Percentiles rank a stretch among this genome's conserved stretches.
Evolutionary conservation across 2,113 vertebrate species (phyloP).

Genomic region (Platycercus adscitus): DNA sequence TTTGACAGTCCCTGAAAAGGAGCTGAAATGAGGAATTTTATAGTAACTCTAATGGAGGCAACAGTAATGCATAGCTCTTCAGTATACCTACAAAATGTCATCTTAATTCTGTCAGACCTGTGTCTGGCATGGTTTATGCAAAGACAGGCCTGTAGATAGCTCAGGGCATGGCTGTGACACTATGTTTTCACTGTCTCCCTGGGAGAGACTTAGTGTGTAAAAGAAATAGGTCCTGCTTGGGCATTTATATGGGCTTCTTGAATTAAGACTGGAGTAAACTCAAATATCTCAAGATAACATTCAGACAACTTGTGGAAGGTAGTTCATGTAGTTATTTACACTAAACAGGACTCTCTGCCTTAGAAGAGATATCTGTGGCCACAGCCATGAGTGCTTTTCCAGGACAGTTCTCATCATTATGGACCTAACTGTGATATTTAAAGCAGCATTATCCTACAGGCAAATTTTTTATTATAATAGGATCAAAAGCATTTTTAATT

Average conservation of each 20-base stretch:
- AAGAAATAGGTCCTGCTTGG: not conserved
- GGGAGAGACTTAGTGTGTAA: not conserved
- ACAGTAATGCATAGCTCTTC: not conserved
- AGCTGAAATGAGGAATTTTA: not conserved
- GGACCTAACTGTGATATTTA: not conserved
- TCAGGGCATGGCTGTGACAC: not conserved
- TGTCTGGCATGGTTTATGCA: not conserved
- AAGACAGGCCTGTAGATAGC: not conserved
- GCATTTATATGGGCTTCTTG: not conserved
- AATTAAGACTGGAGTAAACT: not conserved
- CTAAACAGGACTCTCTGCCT: fast-evolving
- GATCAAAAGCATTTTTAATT: not conserved
- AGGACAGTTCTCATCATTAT: not conserved
- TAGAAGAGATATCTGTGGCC: not conserved
- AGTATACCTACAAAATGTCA: not conserved
- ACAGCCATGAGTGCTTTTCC: not conserved
- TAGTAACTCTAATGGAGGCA: not conserved
- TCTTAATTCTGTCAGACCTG: not conserved
- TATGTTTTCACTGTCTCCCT: not conserved
- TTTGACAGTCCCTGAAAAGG: not conserved
- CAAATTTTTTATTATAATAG: not conserved
- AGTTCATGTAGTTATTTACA: not conserved
- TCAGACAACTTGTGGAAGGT: not conserved
- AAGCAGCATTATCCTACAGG: not conserved
- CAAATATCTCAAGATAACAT: not conserved